Percentiles rank a stretch among this genome's conserved stretches.
These are phyloP conservation scores for Salvelinus fontinalis DNA, from an alignment of 2,113 vertebrate genomes.

Conservation along the genomic window DNA sequence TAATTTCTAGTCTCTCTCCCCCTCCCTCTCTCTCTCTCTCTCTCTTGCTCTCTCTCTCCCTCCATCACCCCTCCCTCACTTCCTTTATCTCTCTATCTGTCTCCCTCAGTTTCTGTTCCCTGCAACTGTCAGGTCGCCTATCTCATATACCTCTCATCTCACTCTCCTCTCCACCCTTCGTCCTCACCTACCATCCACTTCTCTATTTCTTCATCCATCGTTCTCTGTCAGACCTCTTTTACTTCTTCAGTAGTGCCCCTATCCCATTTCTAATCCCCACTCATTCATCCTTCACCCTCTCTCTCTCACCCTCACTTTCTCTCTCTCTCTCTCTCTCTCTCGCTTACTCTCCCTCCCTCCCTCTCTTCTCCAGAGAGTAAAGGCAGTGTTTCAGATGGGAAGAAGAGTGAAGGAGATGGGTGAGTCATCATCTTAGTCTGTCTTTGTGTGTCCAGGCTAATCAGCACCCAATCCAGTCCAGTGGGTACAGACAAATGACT, in stretches of 20 bases:
- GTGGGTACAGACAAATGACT: too few relatives aligned
- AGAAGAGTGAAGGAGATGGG: constrained; percentile 60
- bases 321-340: too few relatives aligned
- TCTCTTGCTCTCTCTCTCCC: neutral
- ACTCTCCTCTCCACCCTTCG: too few relatives aligned
- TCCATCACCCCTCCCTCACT: too few relatives aligned
- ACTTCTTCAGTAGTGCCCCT: constrained; percentile 26
- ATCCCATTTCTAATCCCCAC: constrained; percentile 46
- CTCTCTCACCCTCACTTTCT: too few relatives aligned
- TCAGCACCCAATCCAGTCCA: constrained; percentile 26
- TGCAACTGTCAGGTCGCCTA: too few relatives aligned
- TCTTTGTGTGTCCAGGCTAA: neutral
- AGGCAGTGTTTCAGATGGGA: constrained; percentile 45
- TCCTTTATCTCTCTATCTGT: neutral
- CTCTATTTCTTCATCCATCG: neutral
- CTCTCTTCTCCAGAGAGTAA: constrained; percentile 47
- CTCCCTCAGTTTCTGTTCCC: neutral
- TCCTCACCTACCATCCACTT: too few relatives aligned
- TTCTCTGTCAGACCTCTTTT: constrained; percentile 37
- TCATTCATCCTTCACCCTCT: neutral
- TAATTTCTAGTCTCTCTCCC: too few relatives aligned
- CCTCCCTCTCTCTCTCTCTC: too few relatives aligned
- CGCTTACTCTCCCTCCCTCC: neutral
- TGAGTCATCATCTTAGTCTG: constrained; percentile 55
- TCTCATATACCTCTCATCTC: too few relatives aligned